These are phyloP conservation scores for Danio choprae DNA, from an alignment of 2,797 vertebrate genomes.

Conservation along the genomic window DNA sequence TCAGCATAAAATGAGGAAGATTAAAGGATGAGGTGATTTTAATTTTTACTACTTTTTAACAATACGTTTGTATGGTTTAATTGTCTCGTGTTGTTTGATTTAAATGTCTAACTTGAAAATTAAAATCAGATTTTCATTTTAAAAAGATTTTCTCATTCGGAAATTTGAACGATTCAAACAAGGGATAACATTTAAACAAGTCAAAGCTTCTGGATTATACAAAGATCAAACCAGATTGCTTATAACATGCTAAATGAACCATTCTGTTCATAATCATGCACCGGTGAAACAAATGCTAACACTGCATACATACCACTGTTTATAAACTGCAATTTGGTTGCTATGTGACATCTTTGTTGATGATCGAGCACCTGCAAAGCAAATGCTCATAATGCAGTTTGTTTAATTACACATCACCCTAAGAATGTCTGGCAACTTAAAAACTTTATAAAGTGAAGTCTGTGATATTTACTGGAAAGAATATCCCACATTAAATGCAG, in stretches of 20 bases:
- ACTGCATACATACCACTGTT: neutral
- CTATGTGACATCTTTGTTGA: conserved; percentile 19
- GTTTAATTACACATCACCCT: conserved; percentile 3
- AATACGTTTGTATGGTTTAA: too few relatives aligned
- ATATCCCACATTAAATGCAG: neutral
- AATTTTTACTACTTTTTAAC: too few relatives aligned
- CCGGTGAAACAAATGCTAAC: neutral
- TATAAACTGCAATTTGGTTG: neutral
- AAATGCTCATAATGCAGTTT: neutral
- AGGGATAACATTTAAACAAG: neutral
- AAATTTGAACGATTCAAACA: neutral
- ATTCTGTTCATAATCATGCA: neutral
- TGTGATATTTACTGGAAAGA: neutral
- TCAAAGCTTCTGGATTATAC: neutral
- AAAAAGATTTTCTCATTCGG: neutral
- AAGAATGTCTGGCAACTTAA: conserved; percentile 30
- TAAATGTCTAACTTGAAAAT: neutral
- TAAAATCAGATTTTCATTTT: neutral
- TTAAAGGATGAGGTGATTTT: too few relatives aligned
- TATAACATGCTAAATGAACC: neutral
- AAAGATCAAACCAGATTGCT: neutral
- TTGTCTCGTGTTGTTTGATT: too few relatives aligned
- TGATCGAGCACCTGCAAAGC: conserved; percentile 3
- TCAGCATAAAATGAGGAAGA: too few relatives aligned
- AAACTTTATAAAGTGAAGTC: conserved; percentile 49